A percentile compares a stretch with the other conserved stretches of the same genome.
phyloP scores from a whole-genome alignment of 2,113 vertebrate species.

The Garra rufa region DNA sequence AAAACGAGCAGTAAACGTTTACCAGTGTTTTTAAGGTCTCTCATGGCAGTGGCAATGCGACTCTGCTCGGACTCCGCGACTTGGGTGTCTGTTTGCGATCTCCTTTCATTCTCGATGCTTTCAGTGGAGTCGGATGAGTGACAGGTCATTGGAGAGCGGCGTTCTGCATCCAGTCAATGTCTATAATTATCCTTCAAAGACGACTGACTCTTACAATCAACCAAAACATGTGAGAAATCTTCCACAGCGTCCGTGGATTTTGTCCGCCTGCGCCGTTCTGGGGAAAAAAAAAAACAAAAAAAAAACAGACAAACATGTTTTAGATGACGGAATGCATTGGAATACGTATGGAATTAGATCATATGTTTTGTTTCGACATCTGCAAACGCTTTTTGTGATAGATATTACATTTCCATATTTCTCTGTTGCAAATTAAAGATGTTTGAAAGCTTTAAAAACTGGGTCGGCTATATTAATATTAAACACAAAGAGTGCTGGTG shows the following conservation, averaged over 20 bases:
- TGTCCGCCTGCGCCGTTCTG: constrained; percentile 7
- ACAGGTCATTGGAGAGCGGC: constrained; percentile 80
- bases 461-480: background rate
- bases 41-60: constrained; percentile 69
- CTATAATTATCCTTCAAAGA: constrained; percentile 41
- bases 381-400: too few relatives aligned
- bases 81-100: constrained; percentile 58
- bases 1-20: constrained; percentile 10
- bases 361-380: background rate
- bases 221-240: constrained; percentile 10
- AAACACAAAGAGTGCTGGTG: background rate
- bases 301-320: background rate
- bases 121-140: constrained; percentile 79
- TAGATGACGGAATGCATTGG: background rate
- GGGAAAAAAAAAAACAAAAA: background rate
- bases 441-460: background rate
- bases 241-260: background rate
- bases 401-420: background rate
- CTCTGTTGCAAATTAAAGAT: background rate
- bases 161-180: constrained; percentile 59
- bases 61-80: constrained; percentile 73
- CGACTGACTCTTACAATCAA: constrained; percentile 4
- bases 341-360: background rate
- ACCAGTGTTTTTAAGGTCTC: constrained; percentile 47
- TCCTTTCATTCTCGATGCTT: constrained; percentile 67